A percentile compares a stretch with the other conserved stretches of the same genome.
phyloP scores from a whole-genome alignment of 1,140 invertebrate genomes.

The Papilio polytes region DNA sequence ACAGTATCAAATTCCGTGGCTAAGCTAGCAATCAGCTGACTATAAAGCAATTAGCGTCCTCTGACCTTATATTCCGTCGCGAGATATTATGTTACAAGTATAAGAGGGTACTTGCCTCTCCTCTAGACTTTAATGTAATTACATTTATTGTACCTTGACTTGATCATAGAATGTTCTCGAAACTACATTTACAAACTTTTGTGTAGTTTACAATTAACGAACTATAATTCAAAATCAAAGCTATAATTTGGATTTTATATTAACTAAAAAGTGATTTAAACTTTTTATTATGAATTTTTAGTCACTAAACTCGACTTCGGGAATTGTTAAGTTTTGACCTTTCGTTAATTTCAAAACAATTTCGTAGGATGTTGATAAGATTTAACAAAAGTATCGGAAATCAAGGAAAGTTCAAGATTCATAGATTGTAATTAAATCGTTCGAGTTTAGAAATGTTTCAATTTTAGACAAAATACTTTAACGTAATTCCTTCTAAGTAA shows the following conservation, averaged over 20 bases:
- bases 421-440: not conserved
- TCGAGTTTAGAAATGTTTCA: not conserved
- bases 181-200: too few species aligned
- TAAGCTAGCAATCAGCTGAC: conserved; percentile 6
- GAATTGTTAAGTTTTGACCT: not conserved
- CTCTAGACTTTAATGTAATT: not conserved
- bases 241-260: not conserved
- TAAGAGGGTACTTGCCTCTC: not conserved
- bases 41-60: conserved; percentile 32
- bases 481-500: not conserved
- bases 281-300: not conserved
- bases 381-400: not conserved
- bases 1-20: not conserved
- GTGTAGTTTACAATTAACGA: not conserved
- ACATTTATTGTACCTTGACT: not conserved
- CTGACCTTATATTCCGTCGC: conserved; percentile 4
- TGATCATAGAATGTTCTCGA: not conserved
- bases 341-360: not conserved
- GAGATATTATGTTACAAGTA: not conserved
- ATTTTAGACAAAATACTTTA: not conserved
- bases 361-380: not conserved
- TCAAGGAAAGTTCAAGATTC: not conserved
- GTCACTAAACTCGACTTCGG: not conserved
- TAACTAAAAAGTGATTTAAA: not conserved
- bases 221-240: not conserved